Evolutionary conservation across 2,888 invertebrate genomes (phyloP).

Genomic region (Heliconius cydno): DNA sequence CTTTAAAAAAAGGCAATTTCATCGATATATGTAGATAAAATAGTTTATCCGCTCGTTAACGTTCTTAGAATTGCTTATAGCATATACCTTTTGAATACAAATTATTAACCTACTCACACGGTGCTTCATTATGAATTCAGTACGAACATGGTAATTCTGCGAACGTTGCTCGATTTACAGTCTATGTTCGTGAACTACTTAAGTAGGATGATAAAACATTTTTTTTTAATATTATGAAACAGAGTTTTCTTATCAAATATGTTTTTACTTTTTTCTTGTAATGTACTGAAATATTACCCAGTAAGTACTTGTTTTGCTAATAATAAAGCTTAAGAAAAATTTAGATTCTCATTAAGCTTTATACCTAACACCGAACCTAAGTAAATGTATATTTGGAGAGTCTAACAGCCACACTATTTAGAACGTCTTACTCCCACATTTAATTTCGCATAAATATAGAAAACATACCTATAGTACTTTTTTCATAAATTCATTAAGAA

Average conservation of each 20-base stretch:
- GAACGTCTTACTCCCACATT: no score
- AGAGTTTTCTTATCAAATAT: background rate
- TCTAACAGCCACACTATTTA: no score
- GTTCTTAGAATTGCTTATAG: conserved; percentile 31
- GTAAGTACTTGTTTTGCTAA: background rate
- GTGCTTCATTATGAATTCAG: conserved; percentile 50
- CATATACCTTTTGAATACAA: conserved; percentile 40
- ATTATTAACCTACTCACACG: conserved; percentile 45
- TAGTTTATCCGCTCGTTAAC: conserved; percentile 16
- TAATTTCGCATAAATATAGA: no score
- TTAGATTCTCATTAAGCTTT: no score
- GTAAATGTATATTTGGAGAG: no score
- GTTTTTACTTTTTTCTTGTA: background rate
- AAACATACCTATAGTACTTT: no score
- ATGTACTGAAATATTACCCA: background rate
- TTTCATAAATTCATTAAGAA: no score
- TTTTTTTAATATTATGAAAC: conserved; percentile 5
- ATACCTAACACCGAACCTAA: no score
- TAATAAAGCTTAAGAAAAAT: no score
- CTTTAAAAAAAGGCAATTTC: background rate
- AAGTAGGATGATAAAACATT: conserved; percentile 35
- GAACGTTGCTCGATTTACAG: conserved; percentile 59
- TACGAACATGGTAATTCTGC: conserved; percentile 56
- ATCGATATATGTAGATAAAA: background rate
- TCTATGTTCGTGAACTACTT: conserved; percentile 57